Percentiles rank a stretch among this genome's conserved stretches.
These are phyloP conservation scores for Ctena decussata DNA, from an alignment of 2,888 invertebrate genomes.

Conservation along the genomic window DNA sequence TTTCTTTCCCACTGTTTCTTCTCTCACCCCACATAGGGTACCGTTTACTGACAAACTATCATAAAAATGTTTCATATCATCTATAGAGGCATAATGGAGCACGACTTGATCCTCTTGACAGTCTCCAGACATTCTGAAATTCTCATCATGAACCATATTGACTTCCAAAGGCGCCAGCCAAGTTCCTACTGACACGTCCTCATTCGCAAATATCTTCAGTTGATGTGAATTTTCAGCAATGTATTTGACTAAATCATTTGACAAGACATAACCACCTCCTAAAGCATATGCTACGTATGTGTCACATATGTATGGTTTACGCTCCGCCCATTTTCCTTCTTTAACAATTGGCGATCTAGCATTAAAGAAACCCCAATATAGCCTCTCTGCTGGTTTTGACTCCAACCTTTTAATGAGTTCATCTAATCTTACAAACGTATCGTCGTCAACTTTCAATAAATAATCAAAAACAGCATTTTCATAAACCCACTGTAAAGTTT, in stretches of 20 bases:
- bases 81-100: background rate
- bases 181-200: background rate
- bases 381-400: background rate
- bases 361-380: background rate
- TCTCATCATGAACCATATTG: background rate
- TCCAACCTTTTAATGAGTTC: background rate
- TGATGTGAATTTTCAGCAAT: background rate
- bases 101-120: background rate
- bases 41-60: background rate
- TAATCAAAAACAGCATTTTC: background rate
- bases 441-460: background rate
- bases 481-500: background rate
- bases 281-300: background rate
- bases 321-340: background rate
- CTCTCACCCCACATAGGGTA: background rate
- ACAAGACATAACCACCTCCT: background rate
- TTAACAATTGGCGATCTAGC: background rate
- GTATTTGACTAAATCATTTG: background rate
- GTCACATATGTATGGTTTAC: background rate
- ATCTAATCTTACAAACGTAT: background rate
- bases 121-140: background rate
- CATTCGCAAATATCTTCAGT: background rate
- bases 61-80: background rate
- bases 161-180: background rate
- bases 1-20: too few species aligned